Evolutionary conservation across 2,797 vertebrate species (phyloP).

Genomic region (Ammospiza maritima): DNA sequence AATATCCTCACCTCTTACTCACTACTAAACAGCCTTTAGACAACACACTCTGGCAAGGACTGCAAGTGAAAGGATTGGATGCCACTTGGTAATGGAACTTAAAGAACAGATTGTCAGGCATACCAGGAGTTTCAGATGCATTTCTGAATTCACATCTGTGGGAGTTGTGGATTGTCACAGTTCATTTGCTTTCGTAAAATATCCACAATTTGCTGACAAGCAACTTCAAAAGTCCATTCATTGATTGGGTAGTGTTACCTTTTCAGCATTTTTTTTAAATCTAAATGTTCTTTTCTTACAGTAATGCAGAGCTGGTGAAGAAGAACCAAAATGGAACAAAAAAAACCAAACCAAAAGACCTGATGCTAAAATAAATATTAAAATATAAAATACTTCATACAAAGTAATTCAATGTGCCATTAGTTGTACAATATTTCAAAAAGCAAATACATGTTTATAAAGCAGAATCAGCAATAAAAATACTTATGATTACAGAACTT

Average conservation of each 20-base stretch:
- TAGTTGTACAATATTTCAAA: conserved; percentile 80
- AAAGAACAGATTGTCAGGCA: conserved; percentile 86
- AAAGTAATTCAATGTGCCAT: conserved; percentile 81
- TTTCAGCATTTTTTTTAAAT: conserved; percentile 75
- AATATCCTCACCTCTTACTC: conserved; percentile 78
- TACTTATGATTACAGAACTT: conserved; percentile 73
- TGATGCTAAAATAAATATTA: conserved; percentile 83
- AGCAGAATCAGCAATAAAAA: conserved; percentile 77
- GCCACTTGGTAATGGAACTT: conserved; percentile 82
- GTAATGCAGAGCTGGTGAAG: conserved; percentile 77
- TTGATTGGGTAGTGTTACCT: conserved; percentile 76
- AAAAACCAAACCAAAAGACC: conserved; percentile 48
- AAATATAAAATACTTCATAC: conserved; percentile 83
- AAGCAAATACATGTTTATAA: conserved; percentile 79
- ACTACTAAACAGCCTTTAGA: conserved; percentile 80
- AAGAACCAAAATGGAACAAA: conserved; percentile 53
- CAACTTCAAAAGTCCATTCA: conserved; percentile 82
- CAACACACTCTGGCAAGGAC: conserved; percentile 77
- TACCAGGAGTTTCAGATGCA: conserved; percentile 82
- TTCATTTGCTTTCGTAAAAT: conserved; percentile 82
- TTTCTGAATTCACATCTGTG: conserved; percentile 85
- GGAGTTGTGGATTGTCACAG: conserved; percentile 86
- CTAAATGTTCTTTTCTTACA: conserved; percentile 76
- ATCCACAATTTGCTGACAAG: conserved; percentile 84
- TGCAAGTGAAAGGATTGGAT: conserved; percentile 78